Conservation (phyloP, 64 coral and sea anemone genomes). For the Anthopleura sola region DNA sequence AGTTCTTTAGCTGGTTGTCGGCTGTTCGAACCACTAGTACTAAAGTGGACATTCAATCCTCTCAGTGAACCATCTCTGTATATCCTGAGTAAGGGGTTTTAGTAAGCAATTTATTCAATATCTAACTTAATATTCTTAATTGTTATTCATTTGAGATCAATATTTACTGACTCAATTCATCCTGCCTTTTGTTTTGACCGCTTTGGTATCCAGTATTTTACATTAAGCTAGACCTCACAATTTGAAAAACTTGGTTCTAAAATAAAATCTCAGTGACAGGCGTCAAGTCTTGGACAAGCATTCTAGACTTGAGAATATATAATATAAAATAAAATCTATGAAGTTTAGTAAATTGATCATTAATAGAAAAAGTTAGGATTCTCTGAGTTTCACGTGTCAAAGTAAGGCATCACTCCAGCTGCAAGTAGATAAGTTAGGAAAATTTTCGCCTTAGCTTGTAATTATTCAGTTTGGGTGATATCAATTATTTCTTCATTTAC, state of each 20-base stretch:
- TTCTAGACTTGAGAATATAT: too few relatives aligned
- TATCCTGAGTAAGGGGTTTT: not conserved
- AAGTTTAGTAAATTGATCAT: too few relatives aligned
- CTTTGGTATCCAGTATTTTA: not conserved
- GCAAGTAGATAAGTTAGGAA: too few relatives aligned
- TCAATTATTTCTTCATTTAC: too few relatives aligned
- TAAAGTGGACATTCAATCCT: not conserved
- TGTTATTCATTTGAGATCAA: not conserved
- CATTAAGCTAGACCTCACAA: not conserved
- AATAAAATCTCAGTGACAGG: too few relatives aligned
- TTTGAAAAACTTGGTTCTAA: not conserved
- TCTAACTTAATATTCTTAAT: not conserved
- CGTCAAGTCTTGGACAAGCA: too few relatives aligned
- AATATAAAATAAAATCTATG: too few relatives aligned
- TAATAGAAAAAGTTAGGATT: too few relatives aligned
- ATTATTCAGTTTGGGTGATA: too few relatives aligned
- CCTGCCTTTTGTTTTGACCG: not conserved
- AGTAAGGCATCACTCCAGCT: too few relatives aligned
- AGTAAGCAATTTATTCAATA: not conserved
- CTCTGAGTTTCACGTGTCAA: too few relatives aligned
- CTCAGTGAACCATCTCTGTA: not conserved
- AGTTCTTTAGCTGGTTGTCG: not conserved
- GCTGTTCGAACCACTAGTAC: not conserved
- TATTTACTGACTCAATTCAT: not conserved
- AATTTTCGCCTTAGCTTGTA: too few relatives aligned